These are phyloP conservation scores for Pantherophis alleghaniensis DNA, from an alignment of 2,797 vertebrate genomes.

Conservation along the genomic window DNA sequence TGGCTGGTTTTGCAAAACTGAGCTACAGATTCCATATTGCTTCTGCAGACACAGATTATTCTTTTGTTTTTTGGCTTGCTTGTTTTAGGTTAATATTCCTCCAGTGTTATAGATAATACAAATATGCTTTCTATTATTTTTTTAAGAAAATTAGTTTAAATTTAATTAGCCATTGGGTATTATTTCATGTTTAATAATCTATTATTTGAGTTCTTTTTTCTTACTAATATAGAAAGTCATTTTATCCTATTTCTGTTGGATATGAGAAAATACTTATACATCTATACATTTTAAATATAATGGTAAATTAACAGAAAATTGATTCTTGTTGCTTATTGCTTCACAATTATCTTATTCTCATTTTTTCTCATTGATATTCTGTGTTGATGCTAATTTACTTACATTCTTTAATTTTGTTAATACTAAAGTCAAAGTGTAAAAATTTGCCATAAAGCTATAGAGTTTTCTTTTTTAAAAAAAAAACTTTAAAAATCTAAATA, in stretches of 20 bases:
- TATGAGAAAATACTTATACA: not conserved
- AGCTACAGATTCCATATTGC: not conserved
- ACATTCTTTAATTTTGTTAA: not conserved
- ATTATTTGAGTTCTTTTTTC: conserved; percentile 3
- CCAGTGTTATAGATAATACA: not conserved
- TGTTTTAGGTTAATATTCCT: not conserved
- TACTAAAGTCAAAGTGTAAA: not conserved
- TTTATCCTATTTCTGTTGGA: not conserved
- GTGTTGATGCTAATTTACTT: not conserved
- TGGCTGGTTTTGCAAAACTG: not conserved
- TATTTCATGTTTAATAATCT: not conserved
- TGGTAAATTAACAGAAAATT: not conserved
- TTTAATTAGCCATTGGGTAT: not conserved
- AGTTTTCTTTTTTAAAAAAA: not conserved
- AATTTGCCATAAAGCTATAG: not conserved
- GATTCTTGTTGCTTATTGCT: not conserved
- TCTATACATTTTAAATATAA: not conserved
- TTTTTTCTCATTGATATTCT: not conserved
- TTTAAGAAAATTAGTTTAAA: not conserved
- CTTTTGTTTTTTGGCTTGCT: not conserved
- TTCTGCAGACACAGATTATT: not conserved
- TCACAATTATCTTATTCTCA: not conserved
- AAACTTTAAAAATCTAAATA: not conserved
- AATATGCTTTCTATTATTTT: not conserved
- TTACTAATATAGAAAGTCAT: not conserved